Percentiles rank a stretch among this genome's conserved stretches.
Evolutionary conservation across 2,797 vertebrate genomes (phyloP).

Genomic region (Okamejei kenojei): DNA sequence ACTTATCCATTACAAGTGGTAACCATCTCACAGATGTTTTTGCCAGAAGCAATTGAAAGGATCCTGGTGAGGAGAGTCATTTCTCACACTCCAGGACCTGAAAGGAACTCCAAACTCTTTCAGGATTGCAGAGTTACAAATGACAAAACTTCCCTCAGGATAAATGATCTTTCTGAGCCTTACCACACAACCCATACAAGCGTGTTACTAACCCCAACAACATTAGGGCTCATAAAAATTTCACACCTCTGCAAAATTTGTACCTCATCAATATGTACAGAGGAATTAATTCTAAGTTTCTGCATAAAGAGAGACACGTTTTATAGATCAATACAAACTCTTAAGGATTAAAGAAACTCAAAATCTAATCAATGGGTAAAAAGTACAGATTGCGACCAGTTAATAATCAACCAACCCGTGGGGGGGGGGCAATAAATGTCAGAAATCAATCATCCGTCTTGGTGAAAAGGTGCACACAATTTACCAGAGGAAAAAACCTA

Average conservation of each 20-base stretch:
- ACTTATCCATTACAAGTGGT: neutral
- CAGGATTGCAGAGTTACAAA: conserved; percentile 14
- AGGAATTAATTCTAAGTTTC: conserved; percentile 18
- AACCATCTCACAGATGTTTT: conserved; percentile 28
- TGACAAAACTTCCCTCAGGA: conserved; percentile 26
- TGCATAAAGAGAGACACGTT: neutral
- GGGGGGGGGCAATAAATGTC: conserved; percentile 13
- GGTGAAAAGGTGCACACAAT: neutral
- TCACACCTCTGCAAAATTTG: conserved; percentile 15
- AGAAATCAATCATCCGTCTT: conserved; percentile 31
- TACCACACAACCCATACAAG: neutral
- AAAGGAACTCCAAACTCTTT: conserved; percentile 31
- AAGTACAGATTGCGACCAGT: conserved; percentile 34
- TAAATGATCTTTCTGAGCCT: neutral
- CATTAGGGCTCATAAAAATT: conserved; percentile 22
- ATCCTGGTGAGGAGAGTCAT: conserved; percentile 25
- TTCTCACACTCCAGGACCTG: conserved; percentile 36
- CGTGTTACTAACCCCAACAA: neutral
- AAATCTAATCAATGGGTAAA: conserved; percentile 40
- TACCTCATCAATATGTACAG: neutral
- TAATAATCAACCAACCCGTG: conserved; percentile 22
- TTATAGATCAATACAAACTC: conserved; percentile 37
- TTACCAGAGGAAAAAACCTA: neutral
- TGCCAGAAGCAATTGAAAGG: conserved; percentile 21
- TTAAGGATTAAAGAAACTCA: conserved; percentile 37